Conservation (phyloP, 2,888 invertebrate genomes). For the Dichetophora obliterata region DNA sequence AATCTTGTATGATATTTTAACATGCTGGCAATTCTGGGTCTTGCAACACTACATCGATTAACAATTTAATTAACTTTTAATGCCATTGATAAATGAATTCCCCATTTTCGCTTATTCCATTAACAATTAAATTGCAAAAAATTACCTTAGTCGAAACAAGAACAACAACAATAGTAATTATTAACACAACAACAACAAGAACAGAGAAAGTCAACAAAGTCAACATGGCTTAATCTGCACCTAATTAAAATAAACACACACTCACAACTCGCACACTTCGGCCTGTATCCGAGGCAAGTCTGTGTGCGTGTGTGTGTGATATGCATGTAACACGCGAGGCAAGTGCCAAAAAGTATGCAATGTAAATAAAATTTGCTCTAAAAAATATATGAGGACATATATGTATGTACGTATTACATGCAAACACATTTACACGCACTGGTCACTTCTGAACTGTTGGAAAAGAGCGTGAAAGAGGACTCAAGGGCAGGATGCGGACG, state of each 20-base stretch:
- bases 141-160: not conserved
- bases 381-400: slow-evolving; percentile 7
- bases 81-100: not conserved
- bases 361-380: slow-evolving; percentile 16
- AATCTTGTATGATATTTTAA: too few species aligned
- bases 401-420: not conserved
- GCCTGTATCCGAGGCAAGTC: not conserved
- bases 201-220: slow-evolving; percentile 3
- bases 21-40: not conserved
- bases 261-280: not conserved
- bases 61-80: slow-evolving; percentile 23
- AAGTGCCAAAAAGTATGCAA: slow-evolving; percentile 19
- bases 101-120: not conserved
- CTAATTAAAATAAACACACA: slow-evolving; percentile 19
- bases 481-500: not conserved
- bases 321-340: not conserved
- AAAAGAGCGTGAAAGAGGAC: not conserved
- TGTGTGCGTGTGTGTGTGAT: too few species aligned
- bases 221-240: slow-evolving; percentile 30
- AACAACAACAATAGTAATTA: not conserved
- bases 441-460: not conserved
- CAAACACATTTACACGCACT: not conserved
- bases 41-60: not conserved
- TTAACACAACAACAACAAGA: not conserved
- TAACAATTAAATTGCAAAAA: not conserved